Conservation (phyloP, 2,888 invertebrate genomes). For the Chrysomela aeneicollis region DNA sequence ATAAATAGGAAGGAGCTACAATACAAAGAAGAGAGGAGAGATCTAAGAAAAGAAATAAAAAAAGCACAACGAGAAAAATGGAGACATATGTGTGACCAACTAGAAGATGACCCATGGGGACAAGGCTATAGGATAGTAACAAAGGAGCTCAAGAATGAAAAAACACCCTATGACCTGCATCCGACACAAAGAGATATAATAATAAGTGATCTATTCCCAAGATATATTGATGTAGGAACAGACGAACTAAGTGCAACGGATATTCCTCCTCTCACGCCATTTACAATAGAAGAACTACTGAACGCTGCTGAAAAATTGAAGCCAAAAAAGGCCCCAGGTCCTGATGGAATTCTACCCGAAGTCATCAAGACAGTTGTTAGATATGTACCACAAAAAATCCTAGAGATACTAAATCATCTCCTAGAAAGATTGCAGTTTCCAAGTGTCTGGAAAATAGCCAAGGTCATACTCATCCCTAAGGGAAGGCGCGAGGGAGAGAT, state of each 20-base stretch:
- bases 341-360: slow-evolving; percentile 41
- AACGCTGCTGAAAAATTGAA: slow-evolving; percentile 26
- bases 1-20: neutral
- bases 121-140: neutral
- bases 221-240: neutral
- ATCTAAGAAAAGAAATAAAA: neutral
- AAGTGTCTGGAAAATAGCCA: slow-evolving; percentile 35
- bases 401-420: slow-evolving; percentile 21
- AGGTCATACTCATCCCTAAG: slow-evolving; percentile 32
- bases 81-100: neutral
- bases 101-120: neutral
- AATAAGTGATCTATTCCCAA: neutral
- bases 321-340: slow-evolving; percentile 40
- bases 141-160: neutral
- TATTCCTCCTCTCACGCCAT: neutral
- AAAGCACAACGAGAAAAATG: neutral
- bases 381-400: slow-evolving; percentile 18
- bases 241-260: no score
- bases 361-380: slow-evolving; percentile 29
- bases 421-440: slow-evolving; percentile 29
- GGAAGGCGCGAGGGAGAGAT: neutral
- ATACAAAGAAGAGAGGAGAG: neutral
- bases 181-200: neutral
- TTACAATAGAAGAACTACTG: slow-evolving; percentile 19
- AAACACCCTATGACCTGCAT: neutral